Evolutionary conservation across 1,140 invertebrate species (phyloP).

Genomic region (Brachionus sp.): DNA sequence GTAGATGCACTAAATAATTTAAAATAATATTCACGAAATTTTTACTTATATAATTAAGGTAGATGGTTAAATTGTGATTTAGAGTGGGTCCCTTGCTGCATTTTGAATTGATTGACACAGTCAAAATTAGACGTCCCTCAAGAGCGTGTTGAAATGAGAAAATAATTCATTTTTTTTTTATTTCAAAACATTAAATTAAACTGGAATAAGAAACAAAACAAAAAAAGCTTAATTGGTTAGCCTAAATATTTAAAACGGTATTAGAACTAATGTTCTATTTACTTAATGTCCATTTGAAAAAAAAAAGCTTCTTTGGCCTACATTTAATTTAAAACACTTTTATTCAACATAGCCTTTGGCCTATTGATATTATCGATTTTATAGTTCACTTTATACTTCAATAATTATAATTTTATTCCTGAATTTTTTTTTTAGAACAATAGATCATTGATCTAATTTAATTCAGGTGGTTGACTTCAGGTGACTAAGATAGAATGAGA

Average conservation of each 20-base stretch:
- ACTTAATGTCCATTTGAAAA: not conserved
- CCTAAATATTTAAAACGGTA: not conserved
- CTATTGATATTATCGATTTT: not conserved
- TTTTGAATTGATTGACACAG: not conserved
- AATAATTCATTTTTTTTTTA: not conserved
- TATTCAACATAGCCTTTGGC: not conserved
- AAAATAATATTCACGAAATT: not conserved
- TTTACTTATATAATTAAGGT: not conserved
- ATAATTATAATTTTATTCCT: not conserved
- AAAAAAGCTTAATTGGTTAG: not conserved
- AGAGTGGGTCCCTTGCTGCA: not conserved
- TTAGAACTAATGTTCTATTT: not conserved
- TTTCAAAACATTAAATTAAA: not conserved
- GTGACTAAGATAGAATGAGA: not conserved
- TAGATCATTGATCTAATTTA: not conserved
- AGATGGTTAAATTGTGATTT: not conserved
- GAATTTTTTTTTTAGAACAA: not conserved
- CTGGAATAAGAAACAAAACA: not conserved
- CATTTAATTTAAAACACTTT: not conserved
- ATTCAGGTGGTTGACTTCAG: not conserved
- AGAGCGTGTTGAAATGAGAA: not conserved
- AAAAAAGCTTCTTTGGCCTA: not conserved
- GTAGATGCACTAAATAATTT: not conserved
- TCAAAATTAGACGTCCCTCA: not conserved
- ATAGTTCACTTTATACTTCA: not conserved